A percentile compares a stretch with the other conserved stretches of the same genome.
Evolutionary conservation across 1,140 invertebrate genomes (phyloP).

Genomic region (Eumeta japonica): DNA sequence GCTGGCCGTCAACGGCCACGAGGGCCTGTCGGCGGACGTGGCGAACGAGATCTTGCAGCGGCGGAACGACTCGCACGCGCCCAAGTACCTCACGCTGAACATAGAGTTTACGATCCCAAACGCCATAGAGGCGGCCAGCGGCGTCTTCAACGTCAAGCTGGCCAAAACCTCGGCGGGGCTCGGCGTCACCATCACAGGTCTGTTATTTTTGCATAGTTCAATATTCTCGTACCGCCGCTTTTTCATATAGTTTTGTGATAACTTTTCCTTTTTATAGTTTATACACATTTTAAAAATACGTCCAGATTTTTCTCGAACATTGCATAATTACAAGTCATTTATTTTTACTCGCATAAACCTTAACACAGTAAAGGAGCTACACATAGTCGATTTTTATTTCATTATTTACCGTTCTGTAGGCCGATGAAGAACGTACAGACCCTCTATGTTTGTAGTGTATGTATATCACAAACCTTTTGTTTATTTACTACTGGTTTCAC

Average conservation of each 20-base stretch:
- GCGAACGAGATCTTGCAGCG: constrained; percentile 53
- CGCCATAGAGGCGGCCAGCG: constrained; percentile 84
- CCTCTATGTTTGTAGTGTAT: too few species aligned
- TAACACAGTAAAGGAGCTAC: too few species aligned
- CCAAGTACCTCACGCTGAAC: constrained; percentile 55
- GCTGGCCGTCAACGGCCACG: constrained; percentile 76
- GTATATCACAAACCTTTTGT: too few species aligned
- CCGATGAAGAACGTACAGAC: too few species aligned
- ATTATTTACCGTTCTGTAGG: too few species aligned
- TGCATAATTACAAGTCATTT: too few species aligned
- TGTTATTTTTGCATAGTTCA: too few species aligned
- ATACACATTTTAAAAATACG: constrained; percentile 3
- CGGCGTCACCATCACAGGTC: constrained; percentile 84
- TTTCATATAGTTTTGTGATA: constrained; percentile 6
- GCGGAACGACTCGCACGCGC: constrained; percentile 45
- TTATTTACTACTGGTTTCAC: too few species aligned
- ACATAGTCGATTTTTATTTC: too few species aligned
- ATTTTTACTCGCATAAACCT: too few species aligned
- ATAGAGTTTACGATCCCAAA: constrained; percentile 93
- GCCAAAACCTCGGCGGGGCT: constrained; percentile 76
- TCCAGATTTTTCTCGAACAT: too few species aligned
- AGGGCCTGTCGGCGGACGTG: constrained; percentile 56
- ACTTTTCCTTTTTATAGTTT: constrained; percentile 3
- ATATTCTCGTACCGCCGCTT: too few species aligned
- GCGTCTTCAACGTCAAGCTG: constrained; percentile 87